Evolutionary conservation across 2,888 invertebrate species (phyloP), one percentile per base, ranked within the genome.

Genomic region (Eupeodes latifasciatus): DNA sequence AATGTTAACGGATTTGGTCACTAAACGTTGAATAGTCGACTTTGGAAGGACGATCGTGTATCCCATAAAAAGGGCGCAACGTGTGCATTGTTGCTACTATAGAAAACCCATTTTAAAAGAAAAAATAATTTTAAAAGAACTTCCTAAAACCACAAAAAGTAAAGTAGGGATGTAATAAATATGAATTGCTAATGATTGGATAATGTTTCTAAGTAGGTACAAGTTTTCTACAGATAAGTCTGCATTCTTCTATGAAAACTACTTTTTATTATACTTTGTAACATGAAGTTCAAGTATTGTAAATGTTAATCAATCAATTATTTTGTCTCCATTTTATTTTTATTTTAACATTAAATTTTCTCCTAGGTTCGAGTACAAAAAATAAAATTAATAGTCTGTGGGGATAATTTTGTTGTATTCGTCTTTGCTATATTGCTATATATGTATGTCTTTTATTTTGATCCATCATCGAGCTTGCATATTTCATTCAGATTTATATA

Each of bases 301-400:
- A 59, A 66, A 66, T 49, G 66, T 27, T 66, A 14, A 66, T 49
- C 66, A 66, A 66, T 66, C 66, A 66, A 49, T 66, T 66, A 66
- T 27, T 27, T 49, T 47, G 47, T 62, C 62, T 62, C 62, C 62
- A 40, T 49, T 59, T 27, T 27, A 27, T 59, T 59, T 59, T 12
- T 57, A 3, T 5, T 9, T 55, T 4, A 19, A 55, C 27, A 6
- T 16, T 53, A 7, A 36, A 10, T 62, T 16, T 62, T 16, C 9
- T 47, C 4, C 27, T 27, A 27, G 27, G 27, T 27, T 27, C 27
- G 3, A 27, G 3, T 7, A 10, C 34, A n/a, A 59, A 66, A 16
- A 47, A 44, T 64, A 19, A 49, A 66, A 66, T 66, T 66, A 66
- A 66, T 66, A 66, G 66, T 66, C 66, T 14, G 1, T 27, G 27